Base-by-base conservation (phyloP, 1,140 invertebrate genomes). In the Drosophila lowei region DNA sequence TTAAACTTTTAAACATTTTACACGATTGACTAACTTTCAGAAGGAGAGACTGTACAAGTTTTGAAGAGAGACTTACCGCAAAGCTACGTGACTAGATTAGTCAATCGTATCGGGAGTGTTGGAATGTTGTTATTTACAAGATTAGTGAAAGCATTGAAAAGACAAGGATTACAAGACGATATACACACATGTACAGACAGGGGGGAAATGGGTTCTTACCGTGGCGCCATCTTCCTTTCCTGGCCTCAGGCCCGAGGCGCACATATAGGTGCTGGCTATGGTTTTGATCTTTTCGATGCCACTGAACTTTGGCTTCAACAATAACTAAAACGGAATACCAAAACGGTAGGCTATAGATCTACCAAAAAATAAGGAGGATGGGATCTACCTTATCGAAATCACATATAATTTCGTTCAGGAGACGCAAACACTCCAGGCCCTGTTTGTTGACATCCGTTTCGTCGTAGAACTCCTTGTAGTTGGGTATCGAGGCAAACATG, bases 211-310 rank as follows among this genome's bases (percentile, higher is more conserved):
- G 16, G n/a, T 11, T n/a, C 92, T 93, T 92, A 95, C 94, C 90
- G 93, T 93, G 52, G 93, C 93, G 50, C 93, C 93, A 67, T 95
- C 95, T 88, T 97, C 96, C 84, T 97, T 97, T 25, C 97, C 97
- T 1, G 97, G 97, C 60, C 96, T 93, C 9, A 99, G 92, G 0
- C 98, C 98, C 6, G 97, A 97, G 0, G 98, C 98, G 38, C 98
- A 94, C 98, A 99, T 99, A 81, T 99, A 99, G 0, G 98, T 99
- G 90, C 97, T 98, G 11, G 98, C 98, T 63, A 99, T 99, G 0
- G 98, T 99, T 92, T 99, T 99, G 49, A 99, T 99, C 92, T 99
- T 99, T 92, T 99, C 98, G 67, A 99, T 97, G 67, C 96, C 95
- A 73, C 96, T 98, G 92, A 97, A 99, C 86, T 98, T 98, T 0